phyloP scores from a whole-genome alignment of 2,113 vertebrate species.

The Oreochromis tanganicae region DNA sequence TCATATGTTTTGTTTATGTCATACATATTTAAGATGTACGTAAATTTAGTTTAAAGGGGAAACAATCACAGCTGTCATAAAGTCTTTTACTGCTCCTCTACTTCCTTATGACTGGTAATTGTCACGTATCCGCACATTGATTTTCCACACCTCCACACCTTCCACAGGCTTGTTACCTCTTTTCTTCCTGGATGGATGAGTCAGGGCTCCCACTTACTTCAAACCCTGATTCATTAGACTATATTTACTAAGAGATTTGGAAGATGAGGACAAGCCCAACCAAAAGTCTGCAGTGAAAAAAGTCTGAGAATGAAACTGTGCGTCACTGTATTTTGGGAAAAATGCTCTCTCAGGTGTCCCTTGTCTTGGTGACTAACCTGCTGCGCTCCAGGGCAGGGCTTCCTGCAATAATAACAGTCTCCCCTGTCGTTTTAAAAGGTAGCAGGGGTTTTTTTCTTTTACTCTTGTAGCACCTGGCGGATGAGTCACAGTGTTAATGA shows the following conservation, averaged over 20 bases:
- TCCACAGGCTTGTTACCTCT: background rate
- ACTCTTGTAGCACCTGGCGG: background rate
- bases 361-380: background rate
- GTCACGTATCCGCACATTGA: background rate
- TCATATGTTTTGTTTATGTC: background rate
- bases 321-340: background rate
- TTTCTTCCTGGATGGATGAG: background rate
- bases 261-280: background rate
- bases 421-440: background rate
- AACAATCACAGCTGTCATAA: background rate
- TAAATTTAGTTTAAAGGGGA: background rate
- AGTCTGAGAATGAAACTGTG: background rate
- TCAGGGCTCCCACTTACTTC: background rate
- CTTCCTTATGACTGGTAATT: background rate
- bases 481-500: slow-evolving; percentile 16
- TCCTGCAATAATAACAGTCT: background rate
- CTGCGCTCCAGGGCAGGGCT: background rate
- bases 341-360: background rate
- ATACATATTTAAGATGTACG: background rate
- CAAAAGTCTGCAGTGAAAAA: background rate
- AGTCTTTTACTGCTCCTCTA: background rate
- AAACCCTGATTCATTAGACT: background rate
- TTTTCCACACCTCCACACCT: background rate
- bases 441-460: background rate
- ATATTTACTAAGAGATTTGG: background rate